phyloP scores from a whole-genome alignment of 2,797 vertebrate species.

The Manis pentadactyla region DNA sequence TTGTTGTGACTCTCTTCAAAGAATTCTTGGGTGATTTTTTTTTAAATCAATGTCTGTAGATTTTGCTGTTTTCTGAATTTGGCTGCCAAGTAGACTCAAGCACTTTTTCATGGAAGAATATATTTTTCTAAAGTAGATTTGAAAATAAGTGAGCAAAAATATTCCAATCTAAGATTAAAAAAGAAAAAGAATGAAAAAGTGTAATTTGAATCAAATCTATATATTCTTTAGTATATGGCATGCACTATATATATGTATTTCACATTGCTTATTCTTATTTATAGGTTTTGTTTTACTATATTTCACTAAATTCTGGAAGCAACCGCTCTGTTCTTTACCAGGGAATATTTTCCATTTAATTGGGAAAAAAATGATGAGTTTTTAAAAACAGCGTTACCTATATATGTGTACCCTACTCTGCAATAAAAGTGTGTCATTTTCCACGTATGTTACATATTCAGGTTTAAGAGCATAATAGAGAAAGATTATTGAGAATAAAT shows the following conservation, averaged over 20 bases:
- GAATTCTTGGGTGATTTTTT: not conserved
- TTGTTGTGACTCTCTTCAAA: constrained; percentile 62
- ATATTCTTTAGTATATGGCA: not conserved
- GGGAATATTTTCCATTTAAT: not conserved
- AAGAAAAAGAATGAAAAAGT: not conserved
- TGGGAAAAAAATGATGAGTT: not conserved
- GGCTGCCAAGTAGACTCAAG: not conserved
- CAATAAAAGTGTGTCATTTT: not conserved
- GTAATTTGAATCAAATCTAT: not conserved
- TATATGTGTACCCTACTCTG: not conserved
- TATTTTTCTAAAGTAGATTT: constrained; percentile 44
- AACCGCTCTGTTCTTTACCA: not conserved
- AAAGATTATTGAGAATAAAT: not conserved
- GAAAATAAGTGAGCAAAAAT: not conserved
- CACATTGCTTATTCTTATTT: not conserved
- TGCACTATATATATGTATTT: not conserved
- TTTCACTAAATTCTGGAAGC: not conserved
- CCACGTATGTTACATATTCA: not conserved
- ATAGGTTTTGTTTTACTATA: not conserved
- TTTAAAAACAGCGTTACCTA: not conserved
- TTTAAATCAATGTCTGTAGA: not conserved
- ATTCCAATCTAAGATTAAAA: not conserved
- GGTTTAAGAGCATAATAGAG: not conserved
- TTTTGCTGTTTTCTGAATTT: constrained; percentile 37
- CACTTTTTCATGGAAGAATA: constrained; percentile 45